A percentile compares a stretch with the other conserved stretches of the same genome.
Evolutionary conservation across 2,888 invertebrate species (phyloP).

Genomic region (Pyrrhosoma nymphula): DNA sequence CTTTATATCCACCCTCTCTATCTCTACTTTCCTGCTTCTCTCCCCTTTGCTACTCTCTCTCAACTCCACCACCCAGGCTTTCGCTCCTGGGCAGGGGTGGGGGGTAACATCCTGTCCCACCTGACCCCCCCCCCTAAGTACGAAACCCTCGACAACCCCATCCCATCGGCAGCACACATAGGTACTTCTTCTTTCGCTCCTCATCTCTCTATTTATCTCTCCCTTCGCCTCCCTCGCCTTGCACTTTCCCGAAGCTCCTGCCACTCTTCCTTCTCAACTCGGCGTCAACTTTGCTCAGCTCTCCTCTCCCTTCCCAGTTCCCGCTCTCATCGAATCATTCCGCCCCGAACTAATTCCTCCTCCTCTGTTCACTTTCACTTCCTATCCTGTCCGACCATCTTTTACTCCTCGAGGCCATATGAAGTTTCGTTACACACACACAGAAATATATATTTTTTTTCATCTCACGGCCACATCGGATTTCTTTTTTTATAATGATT

Average conservation of each 20-base stretch:
- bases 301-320: neutral
- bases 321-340: slow-evolving; percentile 57
- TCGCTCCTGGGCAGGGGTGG: neutral
- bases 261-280: neutral
- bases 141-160: neutral
- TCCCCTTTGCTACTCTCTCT: neutral
- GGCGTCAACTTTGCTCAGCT: slow-evolving; percentile 36
- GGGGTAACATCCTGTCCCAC: neutral
- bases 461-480: neutral
- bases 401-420: neutral
- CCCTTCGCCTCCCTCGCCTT: neutral
- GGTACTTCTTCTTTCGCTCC: neutral
- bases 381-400: slow-evolving; percentile 5
- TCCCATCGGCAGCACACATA: neutral
- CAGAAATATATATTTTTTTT: neutral
- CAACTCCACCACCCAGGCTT: neutral
- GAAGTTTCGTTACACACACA: neutral
- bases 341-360: slow-evolving; percentile 46
- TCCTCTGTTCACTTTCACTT: slow-evolving; percentile 28
- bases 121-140: neutral
- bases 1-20: neutral
- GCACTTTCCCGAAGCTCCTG: neutral
- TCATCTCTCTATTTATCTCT: neutral
- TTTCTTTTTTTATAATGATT: neutral
- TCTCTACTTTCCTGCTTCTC: neutral